Evolutionary conservation across 1,140 invertebrate species (phyloP), one percentile per base, ranked within the genome.

Genomic region (Platorchestia sp.): DNA sequence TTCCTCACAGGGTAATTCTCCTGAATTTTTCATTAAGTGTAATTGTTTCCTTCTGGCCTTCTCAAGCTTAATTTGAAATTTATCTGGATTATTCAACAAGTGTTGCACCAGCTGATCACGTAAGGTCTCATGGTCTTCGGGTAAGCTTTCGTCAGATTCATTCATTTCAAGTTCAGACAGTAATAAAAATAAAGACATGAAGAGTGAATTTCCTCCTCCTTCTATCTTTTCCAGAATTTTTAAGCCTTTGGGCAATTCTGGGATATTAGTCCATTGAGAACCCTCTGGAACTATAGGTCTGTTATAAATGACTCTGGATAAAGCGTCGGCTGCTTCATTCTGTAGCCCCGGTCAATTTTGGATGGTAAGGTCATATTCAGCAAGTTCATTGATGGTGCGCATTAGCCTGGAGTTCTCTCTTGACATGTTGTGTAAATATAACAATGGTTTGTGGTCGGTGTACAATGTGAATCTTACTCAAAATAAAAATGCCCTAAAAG

Each of bases 401-500:
- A 44, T 42, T 44, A 91, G 22, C 7, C 89, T 42, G 3, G 89
- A 91, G 43, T 91, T 91, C 41, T 91, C 41, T 27, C 41, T 5
- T 36, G 19, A 91, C 89, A 91, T 91, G 89, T 91, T 43, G 3
- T 43, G 42, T 27, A 44, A 27, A 45, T 19, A 91, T 7, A 91
- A 10, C 10, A 89, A 42, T 5, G 89, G 89, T 45, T 91, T 91
- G 89, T 91, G 89, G 43, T 91, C 89, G 10, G 86, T 89, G 89
- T 44, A 91, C n/a, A 91, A 41, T 22, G 42, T 42, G 36, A 91
- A 44, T 43, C 43, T 19, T 7, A 91, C 36, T 44, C 89, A 14
- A 91, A 44, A 91, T 91, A 91, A 44, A 91, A 91, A 91, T 45
- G 42, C 10, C 7, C 89, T 36, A 91, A 91, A 91, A 27, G 89